phyloP scores from a whole-genome alignment of 2,797 vertebrate genomes.

The Cyclura pinguis region DNA sequence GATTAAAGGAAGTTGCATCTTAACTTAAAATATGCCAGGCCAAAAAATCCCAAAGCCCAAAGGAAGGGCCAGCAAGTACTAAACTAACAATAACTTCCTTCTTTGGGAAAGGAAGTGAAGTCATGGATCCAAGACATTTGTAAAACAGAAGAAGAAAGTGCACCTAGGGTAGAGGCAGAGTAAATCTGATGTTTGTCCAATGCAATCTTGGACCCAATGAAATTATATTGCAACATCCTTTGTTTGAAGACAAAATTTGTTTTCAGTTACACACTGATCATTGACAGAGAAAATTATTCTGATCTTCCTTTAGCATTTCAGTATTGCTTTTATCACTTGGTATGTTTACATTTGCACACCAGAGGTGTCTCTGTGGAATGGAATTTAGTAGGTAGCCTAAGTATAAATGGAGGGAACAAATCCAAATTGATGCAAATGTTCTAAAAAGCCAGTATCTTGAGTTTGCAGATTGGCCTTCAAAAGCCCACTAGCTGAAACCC shows the following conservation, averaged over 20 bases:
- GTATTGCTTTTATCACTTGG: neutral
- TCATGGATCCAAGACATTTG: conserved; percentile 17
- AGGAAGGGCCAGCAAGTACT: neutral
- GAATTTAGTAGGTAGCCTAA: neutral
- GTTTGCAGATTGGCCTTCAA: conserved; percentile 63
- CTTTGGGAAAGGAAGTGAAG: neutral
- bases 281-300: neutral
- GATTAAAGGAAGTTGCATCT: conserved; percentile 22
- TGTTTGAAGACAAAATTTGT: neutral
- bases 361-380: neutral
- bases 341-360: neutral
- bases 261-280: neutral
- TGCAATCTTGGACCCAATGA: neutral
- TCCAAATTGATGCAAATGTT: conserved; percentile 20
- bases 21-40: neutral
- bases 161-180: neutral
- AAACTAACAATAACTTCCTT: neutral
- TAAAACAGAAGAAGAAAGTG: conserved; percentile 21
- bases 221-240: neutral
- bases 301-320: neutral
- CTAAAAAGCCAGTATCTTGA: neutral
- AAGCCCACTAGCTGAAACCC: conserved; percentile 65
- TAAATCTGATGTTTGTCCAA: neutral
- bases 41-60: conserved; percentile 26
- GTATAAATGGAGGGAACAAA: neutral